A percentile compares a stretch with the other conserved stretches of the same genome.
phyloP scores from a whole-genome alignment of 2,888 invertebrate species.

The Chymomyza amoena region DNA sequence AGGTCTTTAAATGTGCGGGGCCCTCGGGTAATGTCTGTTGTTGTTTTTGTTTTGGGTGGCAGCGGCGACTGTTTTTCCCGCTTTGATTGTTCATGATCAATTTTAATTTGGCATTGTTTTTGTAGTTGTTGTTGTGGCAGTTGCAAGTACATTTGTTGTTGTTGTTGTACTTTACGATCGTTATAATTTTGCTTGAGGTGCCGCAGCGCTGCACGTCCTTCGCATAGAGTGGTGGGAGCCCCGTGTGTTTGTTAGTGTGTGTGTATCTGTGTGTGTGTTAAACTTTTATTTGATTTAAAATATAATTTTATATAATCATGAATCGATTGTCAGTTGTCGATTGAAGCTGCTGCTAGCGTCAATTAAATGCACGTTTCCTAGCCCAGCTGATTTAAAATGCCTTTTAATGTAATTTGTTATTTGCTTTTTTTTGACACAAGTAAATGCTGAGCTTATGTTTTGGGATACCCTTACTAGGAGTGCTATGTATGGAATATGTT shows the following conservation, averaged over 20 bases:
- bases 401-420: constrained; percentile 63
- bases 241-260: constrained; percentile 33
- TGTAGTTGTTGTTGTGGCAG: constrained; percentile 3
- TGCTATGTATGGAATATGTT: not conserved
- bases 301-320: constrained; percentile 72
- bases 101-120: constrained; percentile 45
- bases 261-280: constrained; percentile 51
- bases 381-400: constrained; percentile 26
- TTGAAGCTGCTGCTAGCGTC: constrained; percentile 49
- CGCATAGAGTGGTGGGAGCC: constrained; percentile 61
- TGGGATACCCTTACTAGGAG: not conserved
- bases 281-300: constrained; percentile 67
- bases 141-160: constrained; percentile 2
- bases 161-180: constrained; percentile 54
- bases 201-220: constrained; percentile 65
- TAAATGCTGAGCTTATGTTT: not conserved
- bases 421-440: not conserved
- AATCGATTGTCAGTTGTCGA: constrained; percentile 16
- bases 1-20: constrained; percentile 11
- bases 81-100: constrained; percentile 45
- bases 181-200: constrained; percentile 64
- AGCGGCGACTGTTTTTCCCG: constrained; percentile 42
- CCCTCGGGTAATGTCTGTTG: constrained; percentile 53
- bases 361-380: constrained; percentile 67
- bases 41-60: constrained; percentile 1